These are phyloP conservation scores for Ptychadena robeensis DNA, from an alignment of 2,797 vertebrate species.

Conservation along the genomic window DNA sequence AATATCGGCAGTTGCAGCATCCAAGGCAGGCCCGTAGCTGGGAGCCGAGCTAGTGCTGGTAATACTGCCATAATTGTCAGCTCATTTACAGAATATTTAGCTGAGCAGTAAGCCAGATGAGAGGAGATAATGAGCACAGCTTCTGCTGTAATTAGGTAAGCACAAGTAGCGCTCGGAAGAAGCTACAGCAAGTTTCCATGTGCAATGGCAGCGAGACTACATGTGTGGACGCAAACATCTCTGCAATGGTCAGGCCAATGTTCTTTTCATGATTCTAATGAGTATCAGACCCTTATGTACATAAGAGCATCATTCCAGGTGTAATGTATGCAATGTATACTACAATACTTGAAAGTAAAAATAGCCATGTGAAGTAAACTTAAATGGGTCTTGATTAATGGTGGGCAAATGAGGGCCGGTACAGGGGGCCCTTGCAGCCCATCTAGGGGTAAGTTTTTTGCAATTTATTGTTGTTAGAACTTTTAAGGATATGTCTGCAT, in stretches of 20 bases:
- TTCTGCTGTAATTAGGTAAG: slow-evolving; percentile 90
- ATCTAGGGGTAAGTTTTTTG: too few species aligned
- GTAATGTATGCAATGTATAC: not conserved
- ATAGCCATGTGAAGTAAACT: too few species aligned
- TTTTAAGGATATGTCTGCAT: too few species aligned
- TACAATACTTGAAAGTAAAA: too few species aligned
- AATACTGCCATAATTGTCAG: slow-evolving; percentile 90
- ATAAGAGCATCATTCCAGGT: not conserved
- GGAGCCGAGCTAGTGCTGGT: slow-evolving; percentile 80
- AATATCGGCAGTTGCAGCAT: slow-evolving; percentile 86
- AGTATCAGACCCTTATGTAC: not conserved
- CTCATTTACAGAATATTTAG: slow-evolving; percentile 93
- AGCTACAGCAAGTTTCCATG: not conserved
- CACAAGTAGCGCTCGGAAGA: slow-evolving; percentile 81
- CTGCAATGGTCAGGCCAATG: not conserved
- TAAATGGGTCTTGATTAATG: too few species aligned
- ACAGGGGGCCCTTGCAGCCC: too few species aligned
- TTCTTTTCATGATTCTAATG: not conserved
- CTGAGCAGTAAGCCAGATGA: slow-evolving; percentile 91
- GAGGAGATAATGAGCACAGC: slow-evolving; percentile 93
- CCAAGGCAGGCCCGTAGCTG: slow-evolving; percentile 87
- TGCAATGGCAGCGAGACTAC: not conserved
- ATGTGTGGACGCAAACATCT: not conserved
- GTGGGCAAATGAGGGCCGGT: too few species aligned
- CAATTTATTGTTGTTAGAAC: too few species aligned